These are phyloP conservation scores for Argyresthia albistria DNA, from an alignment of 2,888 invertebrate genomes.

Conservation along the genomic window DNA sequence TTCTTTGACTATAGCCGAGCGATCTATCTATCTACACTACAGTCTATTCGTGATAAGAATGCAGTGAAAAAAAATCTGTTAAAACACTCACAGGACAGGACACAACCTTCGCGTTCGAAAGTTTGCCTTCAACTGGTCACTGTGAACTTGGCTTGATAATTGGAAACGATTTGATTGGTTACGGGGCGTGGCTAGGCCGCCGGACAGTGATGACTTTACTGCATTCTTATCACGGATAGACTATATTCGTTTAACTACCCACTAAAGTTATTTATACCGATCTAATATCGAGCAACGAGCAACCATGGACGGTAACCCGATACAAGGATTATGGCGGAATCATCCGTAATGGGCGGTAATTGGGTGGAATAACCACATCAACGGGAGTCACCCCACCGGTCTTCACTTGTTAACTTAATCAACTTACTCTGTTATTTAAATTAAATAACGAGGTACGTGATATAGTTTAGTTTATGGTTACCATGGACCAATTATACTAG, in stretches of 20 bases:
- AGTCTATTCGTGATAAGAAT: too few relatives aligned
- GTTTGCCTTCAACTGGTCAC: too few relatives aligned
- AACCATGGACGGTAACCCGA: constrained; percentile 7
- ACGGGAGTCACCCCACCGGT: not conserved
- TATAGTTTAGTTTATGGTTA: not conserved
- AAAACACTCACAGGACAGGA: too few relatives aligned
- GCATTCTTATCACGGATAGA: too few relatives aligned
- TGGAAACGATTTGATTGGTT: too few relatives aligned
- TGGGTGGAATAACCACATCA: constrained; percentile 46
- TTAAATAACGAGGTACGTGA: not conserved
- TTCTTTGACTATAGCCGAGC: too few relatives aligned
- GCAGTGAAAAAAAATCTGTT: too few relatives aligned
- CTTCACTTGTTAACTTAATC: not conserved
- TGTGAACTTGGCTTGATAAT: too few relatives aligned
- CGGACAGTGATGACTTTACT: not conserved
- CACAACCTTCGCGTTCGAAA: too few relatives aligned
- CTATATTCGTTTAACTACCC: not conserved
- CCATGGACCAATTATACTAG: not conserved
- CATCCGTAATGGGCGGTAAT: constrained; percentile 44
- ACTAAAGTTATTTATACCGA: not conserved
- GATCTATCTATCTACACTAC: too few relatives aligned
- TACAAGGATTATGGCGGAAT: constrained; percentile 8
- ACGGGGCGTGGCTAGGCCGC: too few relatives aligned
- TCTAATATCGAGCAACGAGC: not conserved
- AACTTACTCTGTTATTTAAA: not conserved